These are phyloP conservation scores for Cheirogaleus major DNA, from an alignment of 2,797 vertebrate species.

Conservation along the genomic window DNA sequence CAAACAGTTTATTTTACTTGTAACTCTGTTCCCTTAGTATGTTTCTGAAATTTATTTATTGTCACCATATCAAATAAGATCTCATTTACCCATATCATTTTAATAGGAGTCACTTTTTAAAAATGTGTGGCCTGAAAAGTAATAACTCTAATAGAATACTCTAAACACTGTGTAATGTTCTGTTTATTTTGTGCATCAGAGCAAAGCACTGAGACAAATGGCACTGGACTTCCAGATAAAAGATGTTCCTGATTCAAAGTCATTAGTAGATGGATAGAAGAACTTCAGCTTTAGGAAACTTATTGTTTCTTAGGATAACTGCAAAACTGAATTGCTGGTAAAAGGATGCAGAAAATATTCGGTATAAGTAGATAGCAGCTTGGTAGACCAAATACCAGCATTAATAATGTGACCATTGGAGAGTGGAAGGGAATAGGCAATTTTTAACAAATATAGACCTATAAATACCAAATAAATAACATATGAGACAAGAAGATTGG, in stretches of 20 bases:
- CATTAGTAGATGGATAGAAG: conserved; percentile 75
- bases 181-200: conserved; percentile 82
- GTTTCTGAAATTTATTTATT: neutral
- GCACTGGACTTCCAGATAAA: conserved; percentile 91
- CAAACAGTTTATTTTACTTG: neutral
- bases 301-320: neutral
- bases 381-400: conserved; percentile 48
- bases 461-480: neutral
- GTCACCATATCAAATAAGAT: neutral
- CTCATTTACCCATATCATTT: neutral
- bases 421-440: neutral
- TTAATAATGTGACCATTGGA: neutral
- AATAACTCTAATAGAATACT: neutral
- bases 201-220: conserved; percentile 94
- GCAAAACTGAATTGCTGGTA: conserved; percentile 46
- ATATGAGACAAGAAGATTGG: neutral
- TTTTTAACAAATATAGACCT: neutral
- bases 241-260: conserved; percentile 92
- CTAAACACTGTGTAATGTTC: neutral
- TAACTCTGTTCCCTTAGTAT: neutral
- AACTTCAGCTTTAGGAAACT: no score
- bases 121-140: neutral
- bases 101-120: neutral
- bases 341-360: conserved; percentile 39
- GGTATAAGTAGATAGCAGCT: conserved; percentile 67